Base-by-base conservation (phyloP, 2,797 vertebrate species). In the Chaenodraco wilsoni region DNA sequence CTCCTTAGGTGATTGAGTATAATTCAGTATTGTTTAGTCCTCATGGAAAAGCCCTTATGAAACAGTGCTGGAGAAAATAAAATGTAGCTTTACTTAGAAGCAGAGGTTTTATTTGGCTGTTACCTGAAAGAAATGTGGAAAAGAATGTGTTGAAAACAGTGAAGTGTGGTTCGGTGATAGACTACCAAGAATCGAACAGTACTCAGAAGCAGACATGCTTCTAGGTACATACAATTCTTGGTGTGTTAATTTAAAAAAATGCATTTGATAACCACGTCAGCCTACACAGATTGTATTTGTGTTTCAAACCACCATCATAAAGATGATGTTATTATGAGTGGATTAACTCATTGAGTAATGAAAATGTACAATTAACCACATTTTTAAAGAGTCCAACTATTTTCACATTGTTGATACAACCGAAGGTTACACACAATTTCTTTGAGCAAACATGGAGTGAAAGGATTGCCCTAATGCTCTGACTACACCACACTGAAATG, bases 171-270 rank as follows among this genome's bases (percentile, higher is more conserved):
- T n/a, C 40, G 40, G 60, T 72, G 61, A 64, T 84, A n/a, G n/a
- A n/a, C n/a, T n/a, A 76, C 72, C 65, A 60, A 56, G 73, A 84
- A 81, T 74, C 19, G 51, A 72, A 77, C 46, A 76, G 49, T 78
- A 76, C 57, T 80, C 31, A 77, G 69, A 83, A 74, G 50, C 37
- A 79, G 56, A 57, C 33, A 65, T 6, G 43, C 50, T 84, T 81
- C 67, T 65, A 64, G 80, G 72, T 64, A 74, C 48, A 74, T 62
- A 45, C 7, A 64, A 69, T 68, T 81, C 65, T 65, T 46, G 51
- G 33, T 70, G 72, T 17, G 17, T 46, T 56, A 3, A 1, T 57
- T 45, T 52, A 37, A 37, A 37, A 37, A 50, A 33, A n/a, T 44
- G 5, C 3, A 54, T 72, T 70, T 17, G 51, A 75, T 57, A 72